Conservation (phyloP, 2,113 vertebrate genomes). For the Sinocyclocheilus grahami region DNA sequence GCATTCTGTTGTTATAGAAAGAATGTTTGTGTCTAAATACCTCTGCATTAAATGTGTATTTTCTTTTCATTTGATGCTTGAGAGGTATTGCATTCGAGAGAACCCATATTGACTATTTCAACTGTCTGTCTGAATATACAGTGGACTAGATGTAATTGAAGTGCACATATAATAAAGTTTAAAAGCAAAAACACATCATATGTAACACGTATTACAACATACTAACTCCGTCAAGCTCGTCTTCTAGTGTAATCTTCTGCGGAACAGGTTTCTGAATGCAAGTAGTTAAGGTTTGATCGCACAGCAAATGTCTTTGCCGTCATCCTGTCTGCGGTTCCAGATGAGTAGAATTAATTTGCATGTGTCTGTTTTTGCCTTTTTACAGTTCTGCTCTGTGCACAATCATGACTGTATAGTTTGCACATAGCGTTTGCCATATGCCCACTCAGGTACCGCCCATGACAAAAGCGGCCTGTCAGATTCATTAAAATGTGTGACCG, state of each 20-base stretch:
- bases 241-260: background rate
- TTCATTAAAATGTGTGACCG: conserved; percentile 34
- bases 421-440: conserved; percentile 4
- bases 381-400: background rate
- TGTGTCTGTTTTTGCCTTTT: background rate
- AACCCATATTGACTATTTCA: conserved; percentile 2
- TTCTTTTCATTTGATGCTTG: conserved; percentile 24
- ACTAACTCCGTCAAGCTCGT: background rate
- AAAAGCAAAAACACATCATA: background rate
- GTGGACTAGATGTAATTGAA: conserved; percentile 3
- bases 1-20: background rate
- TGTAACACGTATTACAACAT: background rate
- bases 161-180: conserved; percentile 6
- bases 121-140: conserved; percentile 18
- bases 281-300: background rate
- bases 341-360: conserved; percentile 20
- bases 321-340: conserved; percentile 13
- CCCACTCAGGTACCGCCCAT: conserved; percentile 42
- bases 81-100: background rate
- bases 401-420: background rate
- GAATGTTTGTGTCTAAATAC: conserved; percentile 13
- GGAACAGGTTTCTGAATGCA: conserved; percentile 8
- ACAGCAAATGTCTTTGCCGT: background rate
- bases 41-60: conserved; percentile 1
- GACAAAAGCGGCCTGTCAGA: conserved; percentile 7